These are phyloP conservation scores for Halcyon leucocephala DNA, from an alignment of 2,797 vertebrate species.

Conservation along the genomic window DNA sequence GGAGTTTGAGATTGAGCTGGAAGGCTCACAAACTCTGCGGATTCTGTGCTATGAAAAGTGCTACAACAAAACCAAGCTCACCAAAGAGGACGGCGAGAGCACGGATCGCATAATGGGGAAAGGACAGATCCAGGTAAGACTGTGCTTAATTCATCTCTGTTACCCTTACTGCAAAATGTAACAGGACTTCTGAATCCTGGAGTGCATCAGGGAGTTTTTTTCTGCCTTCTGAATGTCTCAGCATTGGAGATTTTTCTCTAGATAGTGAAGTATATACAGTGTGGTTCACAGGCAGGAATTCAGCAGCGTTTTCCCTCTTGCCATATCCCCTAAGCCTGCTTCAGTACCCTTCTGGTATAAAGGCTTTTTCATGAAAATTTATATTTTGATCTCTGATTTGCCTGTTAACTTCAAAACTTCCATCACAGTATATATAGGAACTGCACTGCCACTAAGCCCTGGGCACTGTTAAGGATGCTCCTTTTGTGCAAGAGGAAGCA, in stretches of 20 bases:
- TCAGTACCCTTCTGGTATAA: neutral
- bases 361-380: neutral
- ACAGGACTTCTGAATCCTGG: neutral
- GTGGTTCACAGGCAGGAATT: neutral
- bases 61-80: conserved; percentile 85
- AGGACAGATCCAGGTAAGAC: conserved; percentile 91
- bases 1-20: conserved; percentile 97
- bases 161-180: neutral
- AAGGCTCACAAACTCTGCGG: conserved; percentile 92
- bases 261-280: neutral
- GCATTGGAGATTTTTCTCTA: neutral
- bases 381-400: neutral
- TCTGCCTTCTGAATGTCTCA: neutral
- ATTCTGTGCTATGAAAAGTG: conserved; percentile 94
- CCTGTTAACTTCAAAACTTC: neutral
- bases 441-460: neutral
- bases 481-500: neutral
- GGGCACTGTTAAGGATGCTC: neutral
- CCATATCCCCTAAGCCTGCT: neutral
- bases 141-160: neutral
- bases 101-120: conserved; percentile 90
- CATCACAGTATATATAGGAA: neutral
- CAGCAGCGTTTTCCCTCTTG: neutral
- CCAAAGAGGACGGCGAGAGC: conserved; percentile 89
- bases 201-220: neutral